Evolutionary conservation across 2,113 vertebrate species (phyloP), one percentile per base, ranked within the genome.

Genomic region (Cinclus mexicanus): DNA sequence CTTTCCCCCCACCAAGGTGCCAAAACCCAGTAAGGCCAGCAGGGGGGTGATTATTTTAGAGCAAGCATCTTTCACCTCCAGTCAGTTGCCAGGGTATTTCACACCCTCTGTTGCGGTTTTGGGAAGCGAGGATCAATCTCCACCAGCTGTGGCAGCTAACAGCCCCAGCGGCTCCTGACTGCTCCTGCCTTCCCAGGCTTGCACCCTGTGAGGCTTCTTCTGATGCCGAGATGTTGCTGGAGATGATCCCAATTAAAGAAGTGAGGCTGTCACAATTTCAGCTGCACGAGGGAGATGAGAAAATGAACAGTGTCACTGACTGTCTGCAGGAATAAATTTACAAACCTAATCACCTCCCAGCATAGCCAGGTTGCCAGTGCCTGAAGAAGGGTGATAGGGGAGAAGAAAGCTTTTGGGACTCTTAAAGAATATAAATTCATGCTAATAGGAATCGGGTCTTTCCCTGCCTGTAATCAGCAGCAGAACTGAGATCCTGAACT

Each of bases 291-390:
- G 14, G 55, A 92, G 83, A 86, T 56, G 92, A 94, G 79, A 83
- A 93, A 92, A 88, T 78, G 50, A 72, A 37, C 25, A 52, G 82
- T 95, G 93, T 93, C 96, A 90, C 76, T 2, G 2, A 71, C 83
- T 17, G 79, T 80, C 84, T 95, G 75, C 82, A 70, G 88, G 85
- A 94, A 79, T 39, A 59, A 76, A 95, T 95, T 95, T 95, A 95
- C 90, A 97, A 94, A 90, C 88, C 91, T 95, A 97, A 95, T 96
- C 93, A 87, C 74, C 89, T 95, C 91, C 71, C 75, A 72, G 70
- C 87, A 80, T 16, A 91, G 84, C 75, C 21, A 8, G 81, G 55
- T 82, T 95, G 93, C 90, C 90, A 83, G 75, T 47, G 77, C 67
- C 94, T 94, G 91, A 68, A 76, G 70, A 61, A 88, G 71, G 87